Evolutionary conservation across 1,140 invertebrate genomes (phyloP), one percentile per base, ranked within the genome.

Genomic region (Nomia melanderi): DNA sequence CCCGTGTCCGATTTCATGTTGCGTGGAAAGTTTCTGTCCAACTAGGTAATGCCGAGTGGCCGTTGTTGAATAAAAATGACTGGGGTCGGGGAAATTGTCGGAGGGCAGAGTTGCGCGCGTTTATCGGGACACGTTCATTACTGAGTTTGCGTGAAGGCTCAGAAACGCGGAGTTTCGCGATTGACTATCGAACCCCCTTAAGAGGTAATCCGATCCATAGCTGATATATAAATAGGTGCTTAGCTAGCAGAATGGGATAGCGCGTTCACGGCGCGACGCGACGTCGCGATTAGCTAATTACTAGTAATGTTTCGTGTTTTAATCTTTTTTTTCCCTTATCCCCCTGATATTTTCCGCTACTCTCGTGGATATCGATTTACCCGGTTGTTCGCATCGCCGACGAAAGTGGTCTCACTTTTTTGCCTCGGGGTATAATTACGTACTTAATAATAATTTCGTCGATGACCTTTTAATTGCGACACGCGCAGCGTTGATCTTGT

Each of bases 161-260:
- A 17, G 31, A 11, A 59, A 54, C 76, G 33, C 31, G 25, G 50
- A 47, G 27, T 39, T 50, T 57, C 69, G 60, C 53, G 69, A 73
- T 78, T 53, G 60, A 78, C 53, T 65, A 73, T 65, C 69, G 76
- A 73, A 54, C 69, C 76, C 53, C 50, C 39, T 73, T 73, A 65
- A 73, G 47, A 62, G 59, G 27, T 63, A 59, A 65, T 41, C 47
- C 69, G 39, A 73, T 65, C 23, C 44, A 50, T 75, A n/a, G 44
- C n/a, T 59, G 75, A 77, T 60, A 27, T 60, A 66, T 53, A 65
- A 74, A 78, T 74, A 74, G 70, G 29, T 41, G 62, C 25, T 66
- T 74, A 66, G 41, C 56, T 31, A 33, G 64, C 50, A 47, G 9
- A 39, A 70, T 60, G 36, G 44, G 33, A 60, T 60, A 50, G 54